Evolutionary conservation across 2,113 vertebrate species (phyloP), one percentile per base, ranked within the genome.

Genomic region (Furnarius figulus): DNA sequence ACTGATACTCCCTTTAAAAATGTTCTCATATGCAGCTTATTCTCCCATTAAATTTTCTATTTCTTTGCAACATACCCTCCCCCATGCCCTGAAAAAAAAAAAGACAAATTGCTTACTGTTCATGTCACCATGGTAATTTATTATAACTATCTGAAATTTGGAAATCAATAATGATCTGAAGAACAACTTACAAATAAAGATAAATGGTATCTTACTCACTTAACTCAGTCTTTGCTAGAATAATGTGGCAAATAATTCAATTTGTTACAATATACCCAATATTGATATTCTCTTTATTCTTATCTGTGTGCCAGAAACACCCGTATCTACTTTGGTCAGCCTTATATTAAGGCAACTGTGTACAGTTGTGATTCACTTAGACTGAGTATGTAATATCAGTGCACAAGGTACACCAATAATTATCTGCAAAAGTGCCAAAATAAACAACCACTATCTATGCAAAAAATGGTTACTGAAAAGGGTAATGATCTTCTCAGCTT

Each of bases 381-480:
- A 65, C 4, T 11, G 4, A 0, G 1, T 10, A 61, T 0, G 1
- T 44, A 72, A 0, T 47, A n/a, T 33, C 71, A 77, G 33, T 55
- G n/a, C 37, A 92, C 50, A 68, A 55, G 18, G 39, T 4, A 4
- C 37, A 85, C 14, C n/a, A 37, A 62, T 71, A 24, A 83, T 2
- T 37, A 37, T 40, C 80, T 62, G 16, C 66, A 89, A 67, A 39
- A 89, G 20, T 81, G 53, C 24, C 73, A 67, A 70, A 80, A 77
- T 74, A 76, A 66, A 55, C 22, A 85, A 53, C 9, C 59, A 40
- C 63, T 80, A 33, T 62, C 59, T 58, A 44, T 2, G 8, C 12
- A 87, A 56, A 44, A 82, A 91, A 65, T 56, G 14, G 18, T 31
- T 47, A 77, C 44, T 50, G 28, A 49, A 73, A 79, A 83, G 6